phyloP scores from a whole-genome alignment of 37 sponge, comb jelly and placozoan genomes.

The Beroe ovata region DNA sequence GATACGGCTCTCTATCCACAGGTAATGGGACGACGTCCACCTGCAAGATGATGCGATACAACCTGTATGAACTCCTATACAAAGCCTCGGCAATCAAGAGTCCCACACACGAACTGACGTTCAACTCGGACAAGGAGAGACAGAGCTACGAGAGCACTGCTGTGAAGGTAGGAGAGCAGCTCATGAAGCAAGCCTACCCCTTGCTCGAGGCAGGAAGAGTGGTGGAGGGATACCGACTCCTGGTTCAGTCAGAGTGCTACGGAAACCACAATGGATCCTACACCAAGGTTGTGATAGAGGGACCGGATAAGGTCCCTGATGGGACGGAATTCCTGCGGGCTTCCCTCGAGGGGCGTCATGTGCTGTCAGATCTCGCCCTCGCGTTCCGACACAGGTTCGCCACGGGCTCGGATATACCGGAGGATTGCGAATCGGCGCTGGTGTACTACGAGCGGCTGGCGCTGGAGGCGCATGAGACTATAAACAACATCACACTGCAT shows the following conservation, averaged over 20 bases:
- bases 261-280: background rate
- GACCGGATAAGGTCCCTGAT: slow-evolving; percentile 9
- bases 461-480: slow-evolving; percentile 57
- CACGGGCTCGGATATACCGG: slow-evolving; percentile 14
- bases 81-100: background rate
- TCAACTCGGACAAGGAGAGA: background rate
- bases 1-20: too few relatives aligned
- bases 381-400: slow-evolving; percentile 44
- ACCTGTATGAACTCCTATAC: slow-evolving; percentile 34
- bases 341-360: slow-evolving; percentile 2
- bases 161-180: slow-evolving; percentile 47
- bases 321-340: background rate
- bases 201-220: slow-evolving; percentile 27
- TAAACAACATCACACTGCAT: slow-evolving; percentile 31
- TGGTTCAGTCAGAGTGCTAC: slow-evolving; percentile 57
- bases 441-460: slow-evolving; percentile 63
- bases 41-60: slow-evolving; percentile 53
- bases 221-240: slow-evolving; percentile 33
- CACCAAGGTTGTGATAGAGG: slow-evolving; percentile 23
- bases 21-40: slow-evolving; percentile 45
- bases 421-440: slow-evolving; percentile 56
- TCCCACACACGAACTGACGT: background rate
- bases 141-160: slow-evolving; percentile 21
- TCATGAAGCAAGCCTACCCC: slow-evolving; percentile 31
- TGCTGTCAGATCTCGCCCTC: slow-evolving; percentile 18